phyloP scores from a whole-genome alignment of 2,797 vertebrate genomes.

The Pantherophis vulpinus region DNA sequence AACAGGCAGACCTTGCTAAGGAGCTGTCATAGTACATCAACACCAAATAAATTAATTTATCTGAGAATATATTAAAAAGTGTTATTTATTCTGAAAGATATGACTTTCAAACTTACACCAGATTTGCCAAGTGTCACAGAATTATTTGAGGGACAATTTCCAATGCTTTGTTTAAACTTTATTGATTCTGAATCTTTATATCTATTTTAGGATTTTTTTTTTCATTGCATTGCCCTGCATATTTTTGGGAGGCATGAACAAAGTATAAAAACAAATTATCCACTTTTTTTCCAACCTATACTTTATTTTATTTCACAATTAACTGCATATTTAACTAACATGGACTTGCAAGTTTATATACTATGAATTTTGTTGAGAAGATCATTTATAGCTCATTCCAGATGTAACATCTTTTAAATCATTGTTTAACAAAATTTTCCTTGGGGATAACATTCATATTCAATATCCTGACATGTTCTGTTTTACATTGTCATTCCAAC shows the following conservation, averaged over 20 bases:
- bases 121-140: not conserved
- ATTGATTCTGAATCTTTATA: not conserved
- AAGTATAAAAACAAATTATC: not conserved
- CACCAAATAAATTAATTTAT: not conserved
- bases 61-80: not conserved
- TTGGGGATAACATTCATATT: slow-evolving; percentile 43
- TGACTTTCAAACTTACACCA: not conserved
- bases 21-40: not conserved
- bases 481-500: slow-evolving; percentile 28
- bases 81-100: not conserved
- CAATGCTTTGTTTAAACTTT: not conserved
- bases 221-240: not conserved
- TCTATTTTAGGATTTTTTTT: not conserved
- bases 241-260: not conserved
- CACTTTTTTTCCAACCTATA: slow-evolving; percentile 23
- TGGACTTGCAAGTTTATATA: slow-evolving; percentile 25
- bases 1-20: not conserved
- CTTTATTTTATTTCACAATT: slow-evolving; percentile 17
- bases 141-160: not conserved
- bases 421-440: slow-evolving; percentile 31
- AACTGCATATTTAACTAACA: slow-evolving; percentile 32
- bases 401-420: slow-evolving; percentile 39
- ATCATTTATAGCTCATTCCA: slow-evolving; percentile 46
- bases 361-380: slow-evolving; percentile 32
- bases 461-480: slow-evolving; percentile 35